Evolutionary conservation across 2,113 vertebrate species (phyloP).

Genomic region (Periophthalmus modestus): DNA sequence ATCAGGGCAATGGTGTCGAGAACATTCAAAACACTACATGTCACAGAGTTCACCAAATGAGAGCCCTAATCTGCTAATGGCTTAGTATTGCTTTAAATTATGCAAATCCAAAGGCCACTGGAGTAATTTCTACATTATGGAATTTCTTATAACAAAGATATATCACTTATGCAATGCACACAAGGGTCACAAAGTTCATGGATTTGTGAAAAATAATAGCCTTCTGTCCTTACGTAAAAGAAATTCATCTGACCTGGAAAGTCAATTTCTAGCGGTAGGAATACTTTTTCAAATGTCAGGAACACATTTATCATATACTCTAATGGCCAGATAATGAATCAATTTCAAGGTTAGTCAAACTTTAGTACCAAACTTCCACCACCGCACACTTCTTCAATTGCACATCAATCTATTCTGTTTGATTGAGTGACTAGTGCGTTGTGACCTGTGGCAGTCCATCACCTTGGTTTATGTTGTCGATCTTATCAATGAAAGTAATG

Average conservation of each 20-base stretch:
- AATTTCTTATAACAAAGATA: neutral
- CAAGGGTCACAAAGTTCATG: neutral
- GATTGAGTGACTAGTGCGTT: neutral
- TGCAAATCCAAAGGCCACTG: neutral
- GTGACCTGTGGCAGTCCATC: conserved; percentile 6
- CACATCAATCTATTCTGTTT: neutral
- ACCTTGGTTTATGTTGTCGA: neutral
- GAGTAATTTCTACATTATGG: neutral
- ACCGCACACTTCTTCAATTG: neutral
- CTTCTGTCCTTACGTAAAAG: neutral
- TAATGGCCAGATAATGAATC: neutral
- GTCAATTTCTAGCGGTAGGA: neutral
- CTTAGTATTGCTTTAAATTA: neutral
- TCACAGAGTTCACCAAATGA: too few relatives aligned
- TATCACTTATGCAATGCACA: neutral
- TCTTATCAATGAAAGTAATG: conserved; percentile 8
- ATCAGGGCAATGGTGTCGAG: too few relatives aligned
- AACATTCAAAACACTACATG: too few relatives aligned
- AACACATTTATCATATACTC: neutral
- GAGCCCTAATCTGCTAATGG: neutral
- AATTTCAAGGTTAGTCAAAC: neutral
- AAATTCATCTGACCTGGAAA: neutral
- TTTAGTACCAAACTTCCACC: neutral
- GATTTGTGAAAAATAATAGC: neutral
- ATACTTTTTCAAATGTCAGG: neutral